A percentile compares a stretch with the other conserved stretches of the same genome.
These are phyloP conservation scores for Tragopan temminckii DNA, from an alignment of 2,797 vertebrate species.

Conservation along the genomic window DNA sequence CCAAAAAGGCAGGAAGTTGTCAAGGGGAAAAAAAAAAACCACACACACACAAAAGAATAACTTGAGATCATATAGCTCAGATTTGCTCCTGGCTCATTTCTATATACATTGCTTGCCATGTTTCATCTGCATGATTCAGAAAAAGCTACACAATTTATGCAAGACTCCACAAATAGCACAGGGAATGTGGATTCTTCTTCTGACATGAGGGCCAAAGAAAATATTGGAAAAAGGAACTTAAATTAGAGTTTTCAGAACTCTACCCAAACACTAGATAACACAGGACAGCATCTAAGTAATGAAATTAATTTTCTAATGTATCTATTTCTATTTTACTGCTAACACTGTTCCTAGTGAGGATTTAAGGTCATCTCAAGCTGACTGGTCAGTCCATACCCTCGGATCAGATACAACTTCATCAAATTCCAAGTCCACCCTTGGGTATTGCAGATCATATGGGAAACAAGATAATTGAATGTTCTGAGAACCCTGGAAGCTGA, in stretches of 20 bases:
- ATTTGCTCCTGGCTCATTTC: background rate
- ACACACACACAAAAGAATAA: background rate
- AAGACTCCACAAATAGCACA: background rate
- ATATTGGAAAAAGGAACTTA: background rate
- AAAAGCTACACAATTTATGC: background rate
- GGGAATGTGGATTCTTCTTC: background rate
- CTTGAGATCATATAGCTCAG: background rate
- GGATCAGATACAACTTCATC: constrained; percentile 74
- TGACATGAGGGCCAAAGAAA: background rate
- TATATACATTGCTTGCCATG: background rate
- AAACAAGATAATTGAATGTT: constrained; percentile 73
- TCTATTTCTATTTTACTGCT: constrained; percentile 25
- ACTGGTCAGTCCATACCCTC: constrained; percentile 66
- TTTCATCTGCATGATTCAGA: background rate
- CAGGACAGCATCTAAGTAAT: background rate
- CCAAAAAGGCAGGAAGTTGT: background rate
- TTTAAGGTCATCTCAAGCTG: constrained; percentile 47
- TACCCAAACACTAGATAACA: background rate
- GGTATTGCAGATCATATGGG: constrained; percentile 57
- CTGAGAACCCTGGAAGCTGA: constrained; percentile 59
- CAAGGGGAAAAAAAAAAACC: background rate
- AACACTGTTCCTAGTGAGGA: background rate
- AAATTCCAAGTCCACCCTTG: constrained; percentile 48
- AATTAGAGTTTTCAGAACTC: constrained; percentile 1
- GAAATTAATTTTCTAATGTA: constrained; percentile 47